These are phyloP conservation scores for Germaria angustata DNA, from an alignment of 2,888 invertebrate species.

Conservation along the genomic window DNA sequence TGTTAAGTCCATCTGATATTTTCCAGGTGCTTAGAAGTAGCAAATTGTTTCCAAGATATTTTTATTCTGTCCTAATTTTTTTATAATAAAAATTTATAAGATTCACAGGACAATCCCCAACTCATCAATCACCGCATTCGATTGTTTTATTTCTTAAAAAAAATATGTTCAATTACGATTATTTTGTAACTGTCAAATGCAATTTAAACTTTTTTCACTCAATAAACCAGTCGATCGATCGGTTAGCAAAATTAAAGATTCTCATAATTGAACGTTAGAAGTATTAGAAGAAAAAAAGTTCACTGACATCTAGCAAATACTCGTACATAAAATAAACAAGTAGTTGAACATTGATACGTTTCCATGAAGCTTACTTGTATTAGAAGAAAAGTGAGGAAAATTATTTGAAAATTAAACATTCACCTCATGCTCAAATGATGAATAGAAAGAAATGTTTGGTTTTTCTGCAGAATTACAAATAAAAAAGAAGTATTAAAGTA, in stretches of 20 bases:
- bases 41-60: no score
- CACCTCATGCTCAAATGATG: conserved; percentile 44
- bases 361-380: background rate
- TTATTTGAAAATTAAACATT: conserved; percentile 39
- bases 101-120: conserved; percentile 6
- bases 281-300: conserved; percentile 27
- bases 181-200: conserved; percentile 45
- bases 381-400: conserved; percentile 27
- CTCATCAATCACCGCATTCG: conserved; percentile 37
- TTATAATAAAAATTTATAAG: no score
- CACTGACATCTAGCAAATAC: conserved; percentile 33
- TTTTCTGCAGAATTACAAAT: conserved; percentile 19
- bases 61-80: no score
- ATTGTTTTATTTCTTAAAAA: background rate
- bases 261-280: conserved; percentile 12
- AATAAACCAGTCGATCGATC: conserved; percentile 13
- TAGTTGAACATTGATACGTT: background rate
- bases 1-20: no score
- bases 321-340: background rate
- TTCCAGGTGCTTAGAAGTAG: no score
- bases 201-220: conserved; percentile 34
- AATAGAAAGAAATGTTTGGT: conserved; percentile 53
- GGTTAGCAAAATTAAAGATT: background rate
- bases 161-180: conserved; percentile 51
- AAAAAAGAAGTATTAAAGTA: background rate